Evolutionary conservation across 2,888 invertebrate species (phyloP), one percentile per base, ranked within the genome.

Genomic region (Gerris lacustris): DNA sequence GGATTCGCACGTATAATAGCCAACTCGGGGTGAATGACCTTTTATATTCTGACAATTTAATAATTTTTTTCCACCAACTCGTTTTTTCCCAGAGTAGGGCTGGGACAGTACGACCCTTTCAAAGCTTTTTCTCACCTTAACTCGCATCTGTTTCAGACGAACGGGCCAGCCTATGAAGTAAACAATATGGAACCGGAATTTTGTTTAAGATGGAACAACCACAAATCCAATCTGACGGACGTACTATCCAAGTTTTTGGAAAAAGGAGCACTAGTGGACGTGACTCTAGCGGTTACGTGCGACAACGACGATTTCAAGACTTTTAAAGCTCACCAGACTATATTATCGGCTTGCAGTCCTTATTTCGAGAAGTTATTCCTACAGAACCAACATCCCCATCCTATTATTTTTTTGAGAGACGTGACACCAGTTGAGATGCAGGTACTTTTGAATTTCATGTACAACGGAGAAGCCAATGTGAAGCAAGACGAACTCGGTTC

Each of bases 131-230:
- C 31, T 31, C 31, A 31, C 31, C 31, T 31, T 31, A 31, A 31
- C 31, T 31, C 31, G 31, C 31, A 55, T n/a, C 17, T 64, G 64
- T 64, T 64, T n/a, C 64, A 64, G 64, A 44, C 15, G 44, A 64
- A 45, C 47, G 31, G 44, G 47, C 67, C 44, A 64, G 45, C 66
- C 64, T 71, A 45, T 70, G 69, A 69, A 73, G 45, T 72, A 55
- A 72, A 71, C 72, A 74, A 66, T 68, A 85, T 83, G 82, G 84
- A 84, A 80, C 84, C 84, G 80, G 92, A 93, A 86, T 94, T 92
- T 85, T 92, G 92, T 84, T 87, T 94, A 82, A 90, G 92, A 86
- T 94, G 93, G 93, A 92, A 93, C 87, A 94, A 93, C 85, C 93
- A 93, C 85, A 92, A 91, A 80, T 89, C 86, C 83, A 93, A 93